These are phyloP conservation scores for Acipenser transmontanus DNA, from an alignment of 2,797 vertebrate species.

Conservation along the genomic window DNA sequence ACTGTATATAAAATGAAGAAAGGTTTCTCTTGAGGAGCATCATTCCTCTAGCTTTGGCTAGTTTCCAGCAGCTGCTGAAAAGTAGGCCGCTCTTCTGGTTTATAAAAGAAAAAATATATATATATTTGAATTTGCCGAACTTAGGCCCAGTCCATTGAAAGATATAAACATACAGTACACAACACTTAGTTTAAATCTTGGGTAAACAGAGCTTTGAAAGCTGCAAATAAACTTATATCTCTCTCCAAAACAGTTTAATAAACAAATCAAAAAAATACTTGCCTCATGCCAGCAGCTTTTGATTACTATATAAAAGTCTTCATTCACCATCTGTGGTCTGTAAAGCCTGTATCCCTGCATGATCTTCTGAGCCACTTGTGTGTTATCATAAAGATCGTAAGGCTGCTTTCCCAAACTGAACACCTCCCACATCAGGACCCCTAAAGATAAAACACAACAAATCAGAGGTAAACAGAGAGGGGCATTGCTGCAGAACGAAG, in stretches of 20 bases:
- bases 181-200: too few species aligned
- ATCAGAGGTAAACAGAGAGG: not conserved
- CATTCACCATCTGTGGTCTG: constrained; percentile 44
- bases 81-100: constrained; percentile 44
- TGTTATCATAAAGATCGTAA: constrained; percentile 47
- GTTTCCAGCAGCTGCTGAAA: constrained; percentile 45
- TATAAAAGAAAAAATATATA: constrained; percentile 32
- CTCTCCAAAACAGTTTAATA: too few species aligned
- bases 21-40: not conserved
- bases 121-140: not conserved
- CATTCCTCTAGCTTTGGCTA: not conserved
- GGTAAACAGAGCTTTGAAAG: too few species aligned
- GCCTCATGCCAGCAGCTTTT: constrained; percentile 57
- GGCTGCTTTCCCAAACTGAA: constrained; percentile 57
- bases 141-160: not conserved
- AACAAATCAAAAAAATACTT: not conserved
- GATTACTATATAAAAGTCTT: constrained; percentile 42
- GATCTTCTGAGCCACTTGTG: constrained; percentile 48
- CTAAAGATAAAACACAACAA: constrained; percentile 25
- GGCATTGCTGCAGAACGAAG: not conserved
- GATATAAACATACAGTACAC: too few species aligned
- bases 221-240: too few species aligned
- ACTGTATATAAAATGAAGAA: not conserved
- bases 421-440: constrained; percentile 60
- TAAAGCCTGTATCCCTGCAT: constrained; percentile 50